Conservation (phyloP, 2,888 invertebrate genomes). For the Aquatica leii region DNA sequence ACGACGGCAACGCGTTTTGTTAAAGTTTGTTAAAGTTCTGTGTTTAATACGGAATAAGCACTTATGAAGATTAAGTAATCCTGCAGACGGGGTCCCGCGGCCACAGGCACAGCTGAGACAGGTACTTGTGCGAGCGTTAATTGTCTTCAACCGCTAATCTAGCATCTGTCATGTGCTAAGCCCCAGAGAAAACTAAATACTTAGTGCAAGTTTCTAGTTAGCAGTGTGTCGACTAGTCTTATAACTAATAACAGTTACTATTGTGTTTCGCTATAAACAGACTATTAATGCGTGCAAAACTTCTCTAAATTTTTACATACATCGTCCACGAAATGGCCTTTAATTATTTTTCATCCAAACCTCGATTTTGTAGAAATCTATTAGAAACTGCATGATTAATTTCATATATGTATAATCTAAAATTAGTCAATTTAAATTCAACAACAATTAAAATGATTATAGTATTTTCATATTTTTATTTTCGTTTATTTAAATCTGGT, state of each 20-base stretch:
- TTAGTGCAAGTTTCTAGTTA: conserved; percentile 38
- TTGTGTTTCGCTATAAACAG: conserved; percentile 9
- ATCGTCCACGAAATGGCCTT: too few species aligned
- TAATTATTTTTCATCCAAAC: too few species aligned
- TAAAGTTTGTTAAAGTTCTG: conserved; percentile 34
- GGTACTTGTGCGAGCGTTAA: conserved; percentile 48
- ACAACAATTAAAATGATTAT: too few species aligned
- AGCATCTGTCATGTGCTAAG: conserved; percentile 49
- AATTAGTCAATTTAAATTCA: too few species aligned
- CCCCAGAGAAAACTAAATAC: conserved; percentile 44
- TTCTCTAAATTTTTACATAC: too few species aligned
- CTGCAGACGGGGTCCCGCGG: conserved; percentile 36
- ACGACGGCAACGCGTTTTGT: conserved; percentile 22
- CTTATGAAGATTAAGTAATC: conserved; percentile 48
- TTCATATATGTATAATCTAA: too few species aligned
- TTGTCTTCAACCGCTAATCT: conserved; percentile 55
- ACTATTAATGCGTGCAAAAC: too few species aligned
- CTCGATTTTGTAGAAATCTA: too few species aligned
- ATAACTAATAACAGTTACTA: conserved; percentile 31
- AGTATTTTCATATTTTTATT: too few species aligned
- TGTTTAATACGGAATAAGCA: conserved; percentile 44
- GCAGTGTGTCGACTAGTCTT: conserved; percentile 34
- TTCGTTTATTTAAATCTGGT: too few species aligned
- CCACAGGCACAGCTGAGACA: conserved; percentile 39
- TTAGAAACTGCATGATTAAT: too few species aligned